phyloP scores from a whole-genome alignment of 2,797 vertebrate species.

The Crocodylus rhombifer region DNA sequence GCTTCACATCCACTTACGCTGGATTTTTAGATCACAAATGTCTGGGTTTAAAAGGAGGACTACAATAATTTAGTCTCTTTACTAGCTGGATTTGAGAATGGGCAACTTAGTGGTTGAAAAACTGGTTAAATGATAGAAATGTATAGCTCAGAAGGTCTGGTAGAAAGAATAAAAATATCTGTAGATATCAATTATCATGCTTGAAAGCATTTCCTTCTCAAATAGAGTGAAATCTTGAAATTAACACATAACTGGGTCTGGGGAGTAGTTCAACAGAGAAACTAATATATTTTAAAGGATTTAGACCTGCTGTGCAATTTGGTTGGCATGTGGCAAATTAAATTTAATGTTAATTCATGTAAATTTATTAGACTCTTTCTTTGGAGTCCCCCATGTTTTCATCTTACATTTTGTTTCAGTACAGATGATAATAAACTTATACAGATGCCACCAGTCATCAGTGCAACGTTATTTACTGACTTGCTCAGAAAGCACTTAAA shows the following conservation, averaged over 20 bases:
- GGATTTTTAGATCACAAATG: background rate
- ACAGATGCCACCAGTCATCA: conserved; percentile 59
- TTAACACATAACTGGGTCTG: background rate
- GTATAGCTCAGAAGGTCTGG: background rate
- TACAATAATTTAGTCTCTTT: background rate
- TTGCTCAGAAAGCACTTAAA: conserved; percentile 42
- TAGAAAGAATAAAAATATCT: background rate
- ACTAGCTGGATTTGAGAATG: background rate
- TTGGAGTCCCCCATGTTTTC: conserved; percentile 30
- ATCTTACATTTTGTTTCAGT: conserved; percentile 50
- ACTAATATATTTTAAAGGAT: conserved; percentile 28
- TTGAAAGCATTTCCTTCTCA: background rate
- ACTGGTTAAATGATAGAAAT: background rate
- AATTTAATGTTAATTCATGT: conserved; percentile 68
- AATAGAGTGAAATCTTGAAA: background rate
- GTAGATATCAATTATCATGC: background rate
- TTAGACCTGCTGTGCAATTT: conserved; percentile 58
- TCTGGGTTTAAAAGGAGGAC: background rate
- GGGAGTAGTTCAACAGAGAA: conserved; percentile 27
- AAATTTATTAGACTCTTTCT: conserved; percentile 63
- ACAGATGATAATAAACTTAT: conserved; percentile 56
- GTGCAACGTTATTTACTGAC: conserved; percentile 52
- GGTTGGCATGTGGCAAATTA: conserved; percentile 70
- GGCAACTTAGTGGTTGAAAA: background rate
- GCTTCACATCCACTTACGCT: rapidly evolving